phyloP scores from a whole-genome alignment of 2,888 invertebrate species.

The Pseudeuparius sepicola region DNA sequence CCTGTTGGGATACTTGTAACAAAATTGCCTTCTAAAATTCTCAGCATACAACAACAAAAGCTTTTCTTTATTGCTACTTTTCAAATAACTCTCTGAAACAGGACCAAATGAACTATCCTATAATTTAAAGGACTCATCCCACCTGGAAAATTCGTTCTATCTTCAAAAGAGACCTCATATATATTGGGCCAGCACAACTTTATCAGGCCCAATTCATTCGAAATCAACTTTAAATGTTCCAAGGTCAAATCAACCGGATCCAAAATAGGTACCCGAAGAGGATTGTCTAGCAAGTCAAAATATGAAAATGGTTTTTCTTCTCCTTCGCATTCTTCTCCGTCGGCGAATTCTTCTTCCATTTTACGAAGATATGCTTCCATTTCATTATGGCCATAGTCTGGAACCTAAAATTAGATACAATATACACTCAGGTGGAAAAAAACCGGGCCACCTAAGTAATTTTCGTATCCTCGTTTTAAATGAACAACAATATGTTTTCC shows the following conservation, averaged over 20 bases:
- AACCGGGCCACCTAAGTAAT: too few relatives aligned
- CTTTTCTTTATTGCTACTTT: constrained; percentile 58
- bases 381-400: too few relatives aligned
- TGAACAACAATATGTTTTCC: too few relatives aligned
- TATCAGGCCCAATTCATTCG: constrained; percentile 50
- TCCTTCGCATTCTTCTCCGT: constrained; percentile 16
- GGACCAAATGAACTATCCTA: too few relatives aligned
- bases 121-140: too few relatives aligned
- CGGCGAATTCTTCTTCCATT: constrained; percentile 5
- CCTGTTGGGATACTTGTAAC: constrained; percentile 46
- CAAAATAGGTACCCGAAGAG: constrained; percentile 31
- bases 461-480: too few relatives aligned
- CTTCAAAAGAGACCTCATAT: constrained; percentile 45
- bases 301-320: constrained; percentile 31
- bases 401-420: too few relatives aligned
- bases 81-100: constrained; percentile 53
- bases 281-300: constrained; percentile 33
- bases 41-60: constrained; percentile 63
- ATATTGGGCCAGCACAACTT: constrained; percentile 56
- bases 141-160: constrained; percentile 53
- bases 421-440: too few relatives aligned
- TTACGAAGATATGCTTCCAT: too few relatives aligned
- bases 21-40: constrained; percentile 66
- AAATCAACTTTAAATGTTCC: constrained; percentile 48
- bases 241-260: constrained; percentile 38